A percentile compares a stretch with the other conserved stretches of the same genome.
Conservation (phyloP, 2,113 vertebrate species). For the Pseudorectes ferrugineus region DNA sequence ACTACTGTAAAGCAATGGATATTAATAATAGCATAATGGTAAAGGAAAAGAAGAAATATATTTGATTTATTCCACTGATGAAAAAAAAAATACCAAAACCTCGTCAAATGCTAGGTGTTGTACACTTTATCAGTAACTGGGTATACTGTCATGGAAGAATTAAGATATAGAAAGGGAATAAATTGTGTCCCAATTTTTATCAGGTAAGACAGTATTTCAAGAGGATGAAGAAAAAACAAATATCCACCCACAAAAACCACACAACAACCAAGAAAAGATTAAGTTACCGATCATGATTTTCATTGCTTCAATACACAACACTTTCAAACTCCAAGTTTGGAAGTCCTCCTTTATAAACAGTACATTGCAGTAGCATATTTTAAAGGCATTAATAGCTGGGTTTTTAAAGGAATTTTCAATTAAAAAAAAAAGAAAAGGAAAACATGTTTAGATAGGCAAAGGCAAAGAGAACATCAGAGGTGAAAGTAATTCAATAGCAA, state of each 20-base stretch:
- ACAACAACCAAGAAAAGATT: not conserved
- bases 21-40: not conserved
- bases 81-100: not conserved
- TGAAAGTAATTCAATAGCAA: not conserved
- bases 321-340: not conserved
- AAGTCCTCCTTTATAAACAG: not conserved
- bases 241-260: not conserved
- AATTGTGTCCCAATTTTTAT: not conserved
- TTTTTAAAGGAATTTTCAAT: not conserved
- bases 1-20: not conserved
- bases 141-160: not conserved
- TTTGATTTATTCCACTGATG: not conserved
- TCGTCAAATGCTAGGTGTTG: not conserved
- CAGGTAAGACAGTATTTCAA: not conserved
- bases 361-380: not conserved
- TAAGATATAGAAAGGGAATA: not conserved
- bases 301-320: not conserved
- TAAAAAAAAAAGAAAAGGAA: not conserved
- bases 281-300: not conserved
- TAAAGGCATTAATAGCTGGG: not conserved
- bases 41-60: not conserved
- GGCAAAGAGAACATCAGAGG: not conserved
- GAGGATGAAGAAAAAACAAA: not conserved
- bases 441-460: not conserved
- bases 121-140: not conserved